A percentile compares a stretch with the other conserved stretches of the same genome.
These are phyloP conservation scores for Pandemis heparana DNA, from an alignment of 2,888 invertebrate species.

Conservation along the genomic window DNA sequence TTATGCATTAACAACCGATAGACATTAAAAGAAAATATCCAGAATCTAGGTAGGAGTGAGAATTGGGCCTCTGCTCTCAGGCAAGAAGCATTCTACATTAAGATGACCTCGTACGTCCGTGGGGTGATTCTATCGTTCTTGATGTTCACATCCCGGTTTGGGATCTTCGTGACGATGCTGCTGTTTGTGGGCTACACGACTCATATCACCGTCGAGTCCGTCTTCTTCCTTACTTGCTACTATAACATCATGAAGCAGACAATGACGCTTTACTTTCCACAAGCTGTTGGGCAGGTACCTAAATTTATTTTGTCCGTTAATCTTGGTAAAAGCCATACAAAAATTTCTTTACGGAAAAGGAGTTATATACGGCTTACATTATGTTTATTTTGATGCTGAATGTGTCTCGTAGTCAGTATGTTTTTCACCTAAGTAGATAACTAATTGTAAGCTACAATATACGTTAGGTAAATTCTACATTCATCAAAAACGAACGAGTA, in stretches of 20 bases:
- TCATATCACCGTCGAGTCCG: slow-evolving; percentile 88
- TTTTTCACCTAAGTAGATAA: no score
- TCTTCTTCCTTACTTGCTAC: slow-evolving; percentile 90
- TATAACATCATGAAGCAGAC: slow-evolving; percentile 90
- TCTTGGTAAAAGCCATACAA: background rate
- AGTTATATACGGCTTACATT: no score
- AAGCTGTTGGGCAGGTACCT: slow-evolving; percentile 78
- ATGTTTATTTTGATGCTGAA: no score
- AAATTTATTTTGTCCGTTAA: background rate
- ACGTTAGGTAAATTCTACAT: no score
- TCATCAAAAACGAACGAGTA: no score
- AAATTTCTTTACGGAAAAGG: no score
- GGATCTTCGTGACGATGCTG: slow-evolving; percentile 89
- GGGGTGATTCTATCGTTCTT: slow-evolving; percentile 87
- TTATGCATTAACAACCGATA: no score
- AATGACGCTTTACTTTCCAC: slow-evolving; percentile 90
- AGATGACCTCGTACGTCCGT: slow-evolving; percentile 83
- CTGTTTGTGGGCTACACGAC: slow-evolving; percentile 87
- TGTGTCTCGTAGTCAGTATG: no score
- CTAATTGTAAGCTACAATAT: no score
- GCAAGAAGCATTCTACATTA: slow-evolving; percentile 73
- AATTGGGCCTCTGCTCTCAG: slow-evolving; percentile 51
- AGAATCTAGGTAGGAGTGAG: background rate
- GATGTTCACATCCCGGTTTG: slow-evolving; percentile 88
- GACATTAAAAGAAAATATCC: no score